Conservation (phyloP, 2,888 invertebrate species). For the Amphipyra tragopoginis region DNA sequence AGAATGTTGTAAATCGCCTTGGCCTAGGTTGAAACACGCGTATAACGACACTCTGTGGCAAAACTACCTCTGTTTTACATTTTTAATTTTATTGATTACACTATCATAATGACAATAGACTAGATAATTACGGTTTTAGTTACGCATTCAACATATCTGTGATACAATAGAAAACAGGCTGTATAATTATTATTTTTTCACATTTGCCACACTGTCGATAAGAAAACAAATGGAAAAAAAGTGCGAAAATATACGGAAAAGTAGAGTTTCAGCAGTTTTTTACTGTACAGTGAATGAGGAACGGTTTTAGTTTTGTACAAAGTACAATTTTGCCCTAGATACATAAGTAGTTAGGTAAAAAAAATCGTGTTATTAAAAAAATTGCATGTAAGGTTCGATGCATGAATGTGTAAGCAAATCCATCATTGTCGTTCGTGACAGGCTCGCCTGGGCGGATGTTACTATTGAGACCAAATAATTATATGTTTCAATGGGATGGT, state of each 20-base stretch:
- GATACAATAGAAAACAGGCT: slow-evolving; percentile 86
- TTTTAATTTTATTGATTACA: slow-evolving; percentile 67
- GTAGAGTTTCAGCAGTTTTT: slow-evolving; percentile 77
- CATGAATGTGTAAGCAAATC: slow-evolving; percentile 81
- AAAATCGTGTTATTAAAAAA: slow-evolving; percentile 80
- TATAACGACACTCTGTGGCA: slow-evolving; percentile 82
- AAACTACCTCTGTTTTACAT: slow-evolving; percentile 74
- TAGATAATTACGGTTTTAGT: slow-evolving; percentile 76
- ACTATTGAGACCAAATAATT: slow-evolving; percentile 89
- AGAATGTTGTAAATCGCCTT: slow-evolving; percentile 87
- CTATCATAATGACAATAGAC: slow-evolving; percentile 71
- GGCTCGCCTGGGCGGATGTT: slow-evolving; percentile 83
- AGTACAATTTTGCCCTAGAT: slow-evolving; percentile 89
- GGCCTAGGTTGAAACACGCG: slow-evolving; percentile 87
- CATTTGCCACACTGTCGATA: slow-evolving; percentile 82
- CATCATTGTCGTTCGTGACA: slow-evolving; percentile 80
- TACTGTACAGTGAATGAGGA: slow-evolving; percentile 79
- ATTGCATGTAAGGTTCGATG: slow-evolving; percentile 81
- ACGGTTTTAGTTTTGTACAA: slow-evolving; percentile 88
- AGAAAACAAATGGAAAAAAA: slow-evolving; percentile 62
- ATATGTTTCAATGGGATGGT: slow-evolving; percentile 89
- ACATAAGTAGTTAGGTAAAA: slow-evolving; percentile 89
- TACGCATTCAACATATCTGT: slow-evolving; percentile 85
- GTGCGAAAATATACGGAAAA: slow-evolving; percentile 71
- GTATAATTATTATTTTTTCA: slow-evolving; percentile 71